These are phyloP conservation scores for Plestiodon gilberti DNA, from an alignment of 2,113 vertebrate species.

Conservation along the genomic window DNA sequence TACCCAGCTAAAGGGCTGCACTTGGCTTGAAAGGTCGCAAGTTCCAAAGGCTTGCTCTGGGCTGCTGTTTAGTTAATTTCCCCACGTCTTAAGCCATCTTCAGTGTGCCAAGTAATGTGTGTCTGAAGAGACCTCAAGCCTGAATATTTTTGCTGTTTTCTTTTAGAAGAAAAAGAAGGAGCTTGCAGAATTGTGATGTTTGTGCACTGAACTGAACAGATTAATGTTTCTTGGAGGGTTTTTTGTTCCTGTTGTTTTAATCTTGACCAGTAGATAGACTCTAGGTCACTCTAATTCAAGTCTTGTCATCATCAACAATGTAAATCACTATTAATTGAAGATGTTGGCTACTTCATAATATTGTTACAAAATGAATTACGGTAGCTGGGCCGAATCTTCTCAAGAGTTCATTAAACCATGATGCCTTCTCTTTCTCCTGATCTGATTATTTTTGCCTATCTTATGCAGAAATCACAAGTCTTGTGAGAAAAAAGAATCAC, in stretches of 20 bases:
- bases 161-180: slow-evolving; percentile 6
- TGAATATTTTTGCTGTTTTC: slow-evolving; percentile 10
- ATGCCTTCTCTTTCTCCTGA: slow-evolving; percentile 31
- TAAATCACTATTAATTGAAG: slow-evolving; percentile 49
- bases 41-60: not conserved
- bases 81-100: not conserved
- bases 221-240: slow-evolving; percentile 18
- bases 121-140: slow-evolving; percentile 16
- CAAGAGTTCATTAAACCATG: slow-evolving; percentile 31
- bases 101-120: slow-evolving; percentile 9
- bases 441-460: slow-evolving; percentile 17
- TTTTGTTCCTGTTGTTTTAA: not conserved
- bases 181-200: slow-evolving; percentile 16
- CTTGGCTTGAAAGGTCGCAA: not conserved
- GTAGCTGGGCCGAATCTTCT: slow-evolving; percentile 25
- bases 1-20: not conserved
- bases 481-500: not conserved
- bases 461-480: slow-evolving; percentile 12
- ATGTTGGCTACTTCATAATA: slow-evolving; percentile 39
- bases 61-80: slow-evolving; percentile 41
- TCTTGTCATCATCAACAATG: slow-evolving; percentile 28
- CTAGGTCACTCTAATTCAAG: slow-evolving; percentile 42
- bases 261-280: slow-evolving; percentile 8
- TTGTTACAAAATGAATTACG: slow-evolving; percentile 42
- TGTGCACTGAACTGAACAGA: slow-evolving; percentile 13